Evolutionary conservation across 1,140 invertebrate species (phyloP).

Genomic region (Drosophila murphyi): DNA sequence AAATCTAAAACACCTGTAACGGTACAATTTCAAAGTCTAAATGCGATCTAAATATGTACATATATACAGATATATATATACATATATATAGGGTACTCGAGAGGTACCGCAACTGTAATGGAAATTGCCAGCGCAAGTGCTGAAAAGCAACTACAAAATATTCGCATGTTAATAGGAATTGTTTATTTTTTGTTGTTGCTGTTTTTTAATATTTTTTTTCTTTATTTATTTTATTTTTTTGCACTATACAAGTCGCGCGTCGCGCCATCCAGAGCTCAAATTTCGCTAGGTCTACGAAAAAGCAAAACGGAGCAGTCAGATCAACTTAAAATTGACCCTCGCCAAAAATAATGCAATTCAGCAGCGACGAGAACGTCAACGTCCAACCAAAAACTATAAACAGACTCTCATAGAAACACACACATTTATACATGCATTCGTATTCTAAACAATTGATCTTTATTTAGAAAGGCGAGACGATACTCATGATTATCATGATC

Average conservation of each 20-base stretch:
- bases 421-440: slow-evolving; percentile 4
- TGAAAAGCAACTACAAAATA: slow-evolving; percentile 38
- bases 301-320: slow-evolving; percentile 65
- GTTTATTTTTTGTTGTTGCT: slow-evolving; percentile 1
- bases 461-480: slow-evolving; percentile 67
- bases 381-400: slow-evolving; percentile 55
- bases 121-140: slow-evolving; percentile 51
- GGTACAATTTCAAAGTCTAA: slow-evolving; percentile 38
- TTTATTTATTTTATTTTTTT: slow-evolving; percentile 13
- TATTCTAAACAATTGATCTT: slow-evolving; percentile 80
- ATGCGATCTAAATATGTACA: slow-evolving; percentile 6
- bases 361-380: slow-evolving; percentile 37
- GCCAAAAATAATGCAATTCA: slow-evolving; percentile 75
- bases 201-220: slow-evolving; percentile 7
- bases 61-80: background rate
- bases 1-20: slow-evolving; percentile 40
- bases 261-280: slow-evolving; percentile 41
- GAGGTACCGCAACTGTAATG: slow-evolving; percentile 13
- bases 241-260: slow-evolving; percentile 55
- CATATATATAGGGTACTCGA: background rate
- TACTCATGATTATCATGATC: background rate
- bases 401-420: slow-evolving; percentile 17
- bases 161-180: slow-evolving; percentile 64
- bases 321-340: slow-evolving; percentile 55
- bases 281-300: slow-evolving; percentile 54